Base-by-base conservation (phyloP, 2,113 vertebrate species). In the Vulpes lagopus region DNA sequence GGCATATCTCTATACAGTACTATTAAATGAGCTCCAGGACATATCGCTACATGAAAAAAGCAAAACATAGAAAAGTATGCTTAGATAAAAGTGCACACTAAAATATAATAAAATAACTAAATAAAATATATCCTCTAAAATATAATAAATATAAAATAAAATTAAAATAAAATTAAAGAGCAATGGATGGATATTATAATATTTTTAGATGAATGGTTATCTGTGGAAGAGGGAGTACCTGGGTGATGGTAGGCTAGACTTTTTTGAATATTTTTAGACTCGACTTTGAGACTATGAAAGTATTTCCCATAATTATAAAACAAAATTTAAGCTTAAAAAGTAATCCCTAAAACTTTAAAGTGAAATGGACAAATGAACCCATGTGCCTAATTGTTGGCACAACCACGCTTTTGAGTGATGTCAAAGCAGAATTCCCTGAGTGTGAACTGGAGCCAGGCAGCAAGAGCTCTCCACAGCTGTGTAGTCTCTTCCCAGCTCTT, bases 341-440 rank as follows among this genome's bases (percentile, higher is more conserved):
- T 32, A 88, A 74, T 38, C n/a, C 32, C 55, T 60, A 64, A 93
- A 96, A 89, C 57, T 88, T 93, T 65, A 71, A 84, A 88, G n/a
- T 49, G 69, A 93, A 82, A 81, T 20, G 23, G 38, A 71, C 22
- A 76, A 88, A 64, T 20, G 10, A 78, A 38, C 23, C 59, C 30
- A 35, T 84, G 80, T 78, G 35, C 67, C 71, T 57, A 81, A 11
- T 8, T 88, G 69, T 64, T n/a, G 14, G 14, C 22, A 91, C 23
- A 76, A 43, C 55, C 35, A 35, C 20, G 11, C 35, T 73, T 82
- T 59, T 22, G n/a, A 60, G 43, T 53, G 60, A 53, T 55, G 14
- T 93, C 74, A 27, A 53, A 73, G 79, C 22, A 49, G 38, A 91
- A 74, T 82, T 55, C 23, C 49, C 30, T 1, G 7, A 22, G n/a